phyloP scores from a whole-genome alignment of 2,888 invertebrate genomes.

The Polymixis flavicincta region DNA sequence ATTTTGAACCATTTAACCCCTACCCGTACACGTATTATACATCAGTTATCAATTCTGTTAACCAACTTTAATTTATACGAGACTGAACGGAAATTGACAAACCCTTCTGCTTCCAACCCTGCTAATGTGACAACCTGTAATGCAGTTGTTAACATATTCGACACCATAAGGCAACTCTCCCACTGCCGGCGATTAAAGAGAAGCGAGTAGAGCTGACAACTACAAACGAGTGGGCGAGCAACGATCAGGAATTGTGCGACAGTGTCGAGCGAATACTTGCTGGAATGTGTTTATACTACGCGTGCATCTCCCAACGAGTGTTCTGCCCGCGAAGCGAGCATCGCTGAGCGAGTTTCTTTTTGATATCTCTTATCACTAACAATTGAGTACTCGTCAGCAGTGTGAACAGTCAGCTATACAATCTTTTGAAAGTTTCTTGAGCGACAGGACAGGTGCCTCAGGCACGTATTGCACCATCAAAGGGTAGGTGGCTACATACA shows the following conservation, averaged over 20 bases:
- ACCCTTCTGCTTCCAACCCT: conserved; percentile 32
- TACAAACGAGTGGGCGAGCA: not conserved
- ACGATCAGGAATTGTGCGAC: not conserved
- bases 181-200: not conserved
- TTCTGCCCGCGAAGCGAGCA: not conserved
- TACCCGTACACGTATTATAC: conserved; percentile 17
- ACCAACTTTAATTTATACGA: conserved; percentile 49
- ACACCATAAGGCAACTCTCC: not conserved
- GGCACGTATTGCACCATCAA: not conserved
- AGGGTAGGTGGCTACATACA: not conserved
- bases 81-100: conserved; percentile 54
- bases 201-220: not conserved
- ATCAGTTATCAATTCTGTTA: conserved; percentile 44
- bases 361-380: not conserved
- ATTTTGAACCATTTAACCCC: conserved; percentile 28
- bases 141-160: conserved; percentile 37
- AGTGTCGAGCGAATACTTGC: not conserved
- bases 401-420: not conserved
- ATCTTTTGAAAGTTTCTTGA: not conserved
- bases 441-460: not conserved
- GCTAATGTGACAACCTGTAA: conserved; percentile 42
- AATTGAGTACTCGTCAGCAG: not conserved
- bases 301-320: not conserved
- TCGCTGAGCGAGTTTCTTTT: too few relatives aligned
- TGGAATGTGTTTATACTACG: not conserved